Evolutionary conservation across 2,888 invertebrate genomes (phyloP), one percentile per base, ranked within the genome.

Genomic region (Dusona sp.): DNA sequence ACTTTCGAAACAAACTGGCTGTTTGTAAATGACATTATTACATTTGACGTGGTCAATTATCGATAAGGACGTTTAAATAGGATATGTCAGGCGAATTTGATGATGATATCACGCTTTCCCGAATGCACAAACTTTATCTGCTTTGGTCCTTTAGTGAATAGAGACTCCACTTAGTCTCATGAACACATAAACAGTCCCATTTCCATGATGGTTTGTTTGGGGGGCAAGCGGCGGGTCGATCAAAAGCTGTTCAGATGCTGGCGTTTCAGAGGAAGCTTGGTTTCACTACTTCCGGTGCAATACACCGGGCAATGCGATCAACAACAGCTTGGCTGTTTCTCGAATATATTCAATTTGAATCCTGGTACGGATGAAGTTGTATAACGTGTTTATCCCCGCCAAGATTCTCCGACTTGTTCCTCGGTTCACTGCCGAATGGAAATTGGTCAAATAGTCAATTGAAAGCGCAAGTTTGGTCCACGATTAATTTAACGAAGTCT

Each of bases 331-430:
- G 70, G 25, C 67, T 57, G 61, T 57, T 72, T 54, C 38, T 74
- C 38, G 80, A 74, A 84, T 81, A 79, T 74, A 82, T 84, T 87
- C 79, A 84, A 84, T 87, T 84, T 84, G 79, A 73, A 82, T 84
- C 61, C 74, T 74, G 64, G 61, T 70, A 13, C 38, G 48, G 65
- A 38, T 80, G 57, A 54, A 64, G 51, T 74, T 67, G 68, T 61
- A 61, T 61, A 38, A 77, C 68, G 29, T 68, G 67, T 73, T 64
- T 54, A 38, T 65, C 67, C 19, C 33, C 42, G n/a, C 48, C 73
- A 19, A 57, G 38, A 36, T 36, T 13, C 38, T 45, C 16, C 8
- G 38, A 33, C 29, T 65, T 65, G 77, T 65, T 36, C 3, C 48
- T 25, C 42, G 22, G 16, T 42, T 61, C n/a, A 16, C 7, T 11